Conservation (phyloP, 1,140 invertebrate genomes). For the Lepidurus packardi region DNA sequence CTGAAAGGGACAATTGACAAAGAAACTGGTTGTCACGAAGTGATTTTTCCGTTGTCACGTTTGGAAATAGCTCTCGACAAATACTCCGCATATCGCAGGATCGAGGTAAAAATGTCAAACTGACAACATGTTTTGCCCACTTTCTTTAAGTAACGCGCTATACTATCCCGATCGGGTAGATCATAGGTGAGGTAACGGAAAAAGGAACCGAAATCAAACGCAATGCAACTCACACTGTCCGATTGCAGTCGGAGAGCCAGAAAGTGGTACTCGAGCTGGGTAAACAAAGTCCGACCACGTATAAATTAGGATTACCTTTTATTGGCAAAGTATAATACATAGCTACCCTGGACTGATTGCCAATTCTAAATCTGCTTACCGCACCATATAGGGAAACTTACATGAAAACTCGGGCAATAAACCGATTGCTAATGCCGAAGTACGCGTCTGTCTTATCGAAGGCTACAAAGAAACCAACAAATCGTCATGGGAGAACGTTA, state of each 20-base stretch:
- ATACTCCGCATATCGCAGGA: neutral
- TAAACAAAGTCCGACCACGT: neutral
- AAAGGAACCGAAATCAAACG: conserved; percentile 56
- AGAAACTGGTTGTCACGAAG: neutral
- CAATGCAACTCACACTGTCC: conserved; percentile 47
- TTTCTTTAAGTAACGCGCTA: neutral
- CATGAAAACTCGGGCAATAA: conserved; percentile 39
- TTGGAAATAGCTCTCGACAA: neutral
- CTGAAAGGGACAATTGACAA: neutral
- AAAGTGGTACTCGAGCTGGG: neutral
- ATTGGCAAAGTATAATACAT: conserved; percentile 51
- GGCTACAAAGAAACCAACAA: conserved; percentile 28
- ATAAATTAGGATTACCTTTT: conserved; percentile 56
- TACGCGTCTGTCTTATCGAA: conserved; percentile 38
- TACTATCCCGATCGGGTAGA: neutral
- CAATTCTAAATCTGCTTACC: neutral
- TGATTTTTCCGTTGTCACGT: neutral
- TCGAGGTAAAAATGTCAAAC: neutral
- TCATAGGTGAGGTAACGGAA: conserved; percentile 50
- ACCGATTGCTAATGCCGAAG: conserved; percentile 40
- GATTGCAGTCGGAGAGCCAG: neutral
- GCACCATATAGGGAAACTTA: neutral
- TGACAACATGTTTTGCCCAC: neutral
- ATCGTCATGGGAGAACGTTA: conserved; percentile 35
- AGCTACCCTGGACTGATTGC: neutral